Conservation (phyloP, 2,797 vertebrate genomes). For the Danio kyathit region DNA sequence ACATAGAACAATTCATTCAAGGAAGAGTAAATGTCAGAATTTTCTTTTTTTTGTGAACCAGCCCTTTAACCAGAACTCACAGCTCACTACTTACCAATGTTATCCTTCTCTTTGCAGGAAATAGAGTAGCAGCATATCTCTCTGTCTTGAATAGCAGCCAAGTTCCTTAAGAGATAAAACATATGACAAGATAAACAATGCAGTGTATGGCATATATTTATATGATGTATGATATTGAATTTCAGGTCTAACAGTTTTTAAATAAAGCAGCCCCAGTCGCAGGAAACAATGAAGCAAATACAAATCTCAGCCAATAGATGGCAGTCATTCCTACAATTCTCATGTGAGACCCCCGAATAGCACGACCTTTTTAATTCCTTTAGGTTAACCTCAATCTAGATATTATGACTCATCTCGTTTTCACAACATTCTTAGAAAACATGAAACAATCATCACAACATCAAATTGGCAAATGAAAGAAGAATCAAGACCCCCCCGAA, state of each 20-base stretch:
- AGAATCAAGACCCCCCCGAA: too few species aligned
- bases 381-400: background rate
- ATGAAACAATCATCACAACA: background rate
- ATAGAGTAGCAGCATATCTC: conserved; percentile 92
- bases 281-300: background rate
- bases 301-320: conserved; percentile 29
- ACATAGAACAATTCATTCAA: too few species aligned
- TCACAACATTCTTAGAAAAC: conserved; percentile 23
- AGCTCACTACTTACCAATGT: conserved; percentile 79
- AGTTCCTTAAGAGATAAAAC: conserved; percentile 75
- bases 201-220: background rate
- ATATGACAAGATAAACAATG: background rate
- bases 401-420: background rate
- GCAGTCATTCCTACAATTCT: conserved; percentile 13
- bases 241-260: background rate
- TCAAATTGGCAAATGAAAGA: too few species aligned
- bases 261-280: too few species aligned
- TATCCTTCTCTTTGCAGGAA: conserved; percentile 99
- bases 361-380: conserved; percentile 5
- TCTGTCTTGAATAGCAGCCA: conserved; percentile 88
- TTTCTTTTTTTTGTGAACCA: too few species aligned
- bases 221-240: background rate
- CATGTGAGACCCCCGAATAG: background rate
- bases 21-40: too few species aligned
- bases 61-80: background rate